Evolutionary conservation across 2,888 invertebrate species (phyloP), one percentile per base, ranked within the genome.

Genomic region (Xanthia togata): DNA sequence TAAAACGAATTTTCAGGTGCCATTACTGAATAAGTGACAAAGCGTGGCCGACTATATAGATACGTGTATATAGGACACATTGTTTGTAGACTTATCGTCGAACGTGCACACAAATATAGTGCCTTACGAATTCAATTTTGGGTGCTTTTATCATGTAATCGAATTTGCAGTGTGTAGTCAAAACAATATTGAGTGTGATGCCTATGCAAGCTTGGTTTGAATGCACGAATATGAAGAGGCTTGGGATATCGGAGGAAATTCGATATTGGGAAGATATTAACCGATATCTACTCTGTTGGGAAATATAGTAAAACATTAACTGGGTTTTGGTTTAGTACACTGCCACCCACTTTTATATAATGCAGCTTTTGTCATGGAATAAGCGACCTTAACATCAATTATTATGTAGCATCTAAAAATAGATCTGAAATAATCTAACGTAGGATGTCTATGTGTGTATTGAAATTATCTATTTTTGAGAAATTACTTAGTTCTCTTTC

Each of bases 101-200:
- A 79, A 76, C 79, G 60, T 78, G 76, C 81, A 82, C 69, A 73
- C 73, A 81, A 80, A 83, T 65, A 80, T 80, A 65, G 64, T 47
- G 65, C 76, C 85, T 83, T 73, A 81, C 73, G 78, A 88, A 88
- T 87, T 85, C 89, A 87, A 90, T 90, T 67, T 89, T 88, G 82
- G 75, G 73, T 63, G 90, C 90, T 90, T 89, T 90, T 89, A 90
- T 83, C 89, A 82, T 63, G 75, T 90, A 90, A 90, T 88, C 64
- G 82, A 87, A 81, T 88, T 89, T 86, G 85, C 70, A 83, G 85
- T 83, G 65, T 76, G 78, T 74, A 57, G 70, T 59, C 69, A 75
- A 85, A 89, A 88, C 86, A 87, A 47, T 63, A n/a, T 72, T 76
- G 65, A 68, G 57, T 70, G 65, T 50, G 67, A 71, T 59, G 60